Base-by-base conservation (phyloP, 1,140 invertebrate genomes). In the Dendroctonus ponderosae region DNA sequence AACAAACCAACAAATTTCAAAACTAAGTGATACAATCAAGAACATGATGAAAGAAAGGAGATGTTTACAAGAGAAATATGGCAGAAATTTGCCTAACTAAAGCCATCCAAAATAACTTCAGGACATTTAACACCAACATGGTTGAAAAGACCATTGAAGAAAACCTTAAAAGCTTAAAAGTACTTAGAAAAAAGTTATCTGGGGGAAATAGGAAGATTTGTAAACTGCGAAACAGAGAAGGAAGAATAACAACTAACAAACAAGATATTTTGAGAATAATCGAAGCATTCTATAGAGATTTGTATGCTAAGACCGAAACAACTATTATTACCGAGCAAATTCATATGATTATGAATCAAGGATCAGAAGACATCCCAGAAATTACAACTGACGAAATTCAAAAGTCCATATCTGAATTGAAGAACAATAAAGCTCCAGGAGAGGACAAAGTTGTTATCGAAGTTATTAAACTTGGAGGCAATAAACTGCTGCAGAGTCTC, bases 351-450 rank as follows among this genome's bases (percentile, higher is more conserved):
- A 8, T 59, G 14, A 59, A 59, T 14, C 57, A 59, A 14, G 57
- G 57, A 44, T 59, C 44, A 37, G 57, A 59, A 42, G 40, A 59
- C 11, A 9, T 59, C 7, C 39, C 40, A 6, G 40, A 59, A 14
- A 59, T 49, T 5, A 59, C 57, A 15, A 37, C 5, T 5, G 53
- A 59, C 7, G 57, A 59, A 49, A 44, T 59, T 5, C 9, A 43
- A 7, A 49, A 44, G 7, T 44, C 57, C 8, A 9, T 44, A 6
- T 15, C 9, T 39, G 44, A 48, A 15, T 43, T 59, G 38, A 59
- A 59, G 15, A 59, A 26, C 37, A 59, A 59, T 38, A 59, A 59
- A 44, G 38, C 57, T 11, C 57, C 57, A 48, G 57, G 14, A 5
- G 57, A 59, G 5, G 57, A 59, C 14, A 14, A 44, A 14, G 7